Base-by-base conservation (phyloP, 2,888 invertebrate species). In the Cyrtodaria siliqua region DNA sequence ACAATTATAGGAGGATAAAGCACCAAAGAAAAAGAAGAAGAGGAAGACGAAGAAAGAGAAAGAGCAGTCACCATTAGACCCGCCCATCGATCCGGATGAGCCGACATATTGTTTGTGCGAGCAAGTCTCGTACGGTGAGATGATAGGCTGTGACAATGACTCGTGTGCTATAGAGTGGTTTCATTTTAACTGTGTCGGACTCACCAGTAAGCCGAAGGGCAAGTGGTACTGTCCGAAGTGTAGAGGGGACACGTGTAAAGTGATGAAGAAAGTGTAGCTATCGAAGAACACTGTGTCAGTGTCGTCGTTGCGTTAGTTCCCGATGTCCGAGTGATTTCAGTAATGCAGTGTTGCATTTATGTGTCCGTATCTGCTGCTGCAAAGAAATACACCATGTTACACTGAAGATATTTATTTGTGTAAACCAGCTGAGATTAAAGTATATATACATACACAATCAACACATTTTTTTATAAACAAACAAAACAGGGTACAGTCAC, bases 201-300 rank as follows among this genome's bases (percentile, higher is more conserved):
- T 99, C 67, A 96, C 96, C 24, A 96, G 96, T 9, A 99, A 98
- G 92, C 99, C 99, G 0, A 99, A 99, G 93, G 99, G 98, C 3
- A 98, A 97, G 93, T 99, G 99, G 99, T 99, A 96, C 93, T 99
- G 99, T 93, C 99, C 98, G 0, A 97, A 97, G 91, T 99, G 99
- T 93, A 95, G 98, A n/a, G 98, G 98, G 1, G 98, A 98, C 93
- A 94, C 91, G 56, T 88, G 90, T 63, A 92, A 89, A 82, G 87
- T 92, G 12, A 91, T 88, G 86, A 75, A 87, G 61, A 81, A 78
- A 67, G 61, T 74, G 57, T 81, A 74, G 71, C 69, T 18, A 23
- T 16, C 9, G 16, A n/a, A n/a, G n/a, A n/a, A n/a, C n/a, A n/a
- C n/a, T n/a, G n/a, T n/a, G n/a, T n/a, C n/a, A n/a, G n/a, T n/a